A percentile compares a stretch with the other conserved stretches of the same genome.
phyloP scores from a whole-genome alignment of 92 coral and sea anemone species.

The Virgularia gustaviana region DNA sequence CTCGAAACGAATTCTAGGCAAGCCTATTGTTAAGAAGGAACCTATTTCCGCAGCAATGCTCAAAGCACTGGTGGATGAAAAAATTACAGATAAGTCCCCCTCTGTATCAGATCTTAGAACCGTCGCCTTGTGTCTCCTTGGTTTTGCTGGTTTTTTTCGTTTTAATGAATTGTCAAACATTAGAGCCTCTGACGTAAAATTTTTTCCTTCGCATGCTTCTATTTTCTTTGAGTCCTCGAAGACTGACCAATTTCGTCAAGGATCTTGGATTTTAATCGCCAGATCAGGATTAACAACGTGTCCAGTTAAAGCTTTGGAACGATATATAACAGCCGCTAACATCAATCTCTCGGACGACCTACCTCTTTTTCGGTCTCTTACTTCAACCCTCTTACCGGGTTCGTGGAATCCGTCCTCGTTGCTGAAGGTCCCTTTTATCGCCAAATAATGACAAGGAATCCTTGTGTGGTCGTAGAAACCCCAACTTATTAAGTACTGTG shows the following conservation, averaged over 20 bases:
- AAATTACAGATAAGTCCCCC: conserved; percentile 36
- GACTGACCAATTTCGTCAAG: conserved; percentile 56
- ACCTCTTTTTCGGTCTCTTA: conserved; percentile 49
- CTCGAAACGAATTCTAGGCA: conserved; percentile 38
- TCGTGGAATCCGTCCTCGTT: conserved; percentile 40
- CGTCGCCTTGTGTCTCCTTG: conserved; percentile 43
- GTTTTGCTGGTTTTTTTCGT: conserved; percentile 50
- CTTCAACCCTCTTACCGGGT: conserved; percentile 30
- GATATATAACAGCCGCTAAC: conserved; percentile 50
- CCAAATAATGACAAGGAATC: too few relatives aligned
- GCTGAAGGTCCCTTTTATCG: too few relatives aligned
- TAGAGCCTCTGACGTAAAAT: conserved; percentile 35
- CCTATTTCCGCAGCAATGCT: conserved; percentile 48
- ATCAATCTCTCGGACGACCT: conserved; percentile 46
- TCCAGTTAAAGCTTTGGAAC: conserved; percentile 41
- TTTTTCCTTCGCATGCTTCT: conserved; percentile 26
- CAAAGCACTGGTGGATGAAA: conserved; percentile 22
- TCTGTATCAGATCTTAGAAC: conserved; percentile 23
- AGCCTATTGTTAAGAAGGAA: conserved; percentile 36
- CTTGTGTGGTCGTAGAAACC: too few relatives aligned
- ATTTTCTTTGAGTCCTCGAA: conserved; percentile 55
- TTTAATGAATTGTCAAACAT: conserved; percentile 31
- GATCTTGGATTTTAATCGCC: conserved; percentile 48
- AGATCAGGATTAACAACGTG: conserved; percentile 46
- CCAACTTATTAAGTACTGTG: too few relatives aligned